Conservation (phyloP, 1,140 invertebrate species). For the Saccostrea cuccullata region DNA sequence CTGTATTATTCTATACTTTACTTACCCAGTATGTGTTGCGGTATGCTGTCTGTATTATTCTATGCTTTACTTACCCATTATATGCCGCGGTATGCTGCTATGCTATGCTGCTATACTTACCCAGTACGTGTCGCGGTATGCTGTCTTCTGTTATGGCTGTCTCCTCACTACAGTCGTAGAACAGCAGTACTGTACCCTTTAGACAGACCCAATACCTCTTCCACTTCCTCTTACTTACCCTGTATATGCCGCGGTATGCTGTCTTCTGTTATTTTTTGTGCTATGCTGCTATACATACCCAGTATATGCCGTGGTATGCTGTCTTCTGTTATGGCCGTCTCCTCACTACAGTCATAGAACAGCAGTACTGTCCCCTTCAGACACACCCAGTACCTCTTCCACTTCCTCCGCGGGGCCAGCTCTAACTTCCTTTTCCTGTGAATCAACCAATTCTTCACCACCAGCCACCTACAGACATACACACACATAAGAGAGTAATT, state of each 20-base stretch:
- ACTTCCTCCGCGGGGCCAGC: slow-evolving; percentile 94
- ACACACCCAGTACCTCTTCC: slow-evolving; percentile 99
- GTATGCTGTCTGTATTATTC: background rate
- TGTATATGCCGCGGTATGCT: background rate
- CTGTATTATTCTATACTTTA: background rate
- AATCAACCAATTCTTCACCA: slow-evolving; percentile 98
- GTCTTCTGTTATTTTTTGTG: slow-evolving; percentile 64
- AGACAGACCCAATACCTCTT: slow-evolving; percentile 99
- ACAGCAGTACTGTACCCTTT: slow-evolving; percentile 96
- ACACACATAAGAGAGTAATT: no score
- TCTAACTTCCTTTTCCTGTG: slow-evolving; percentile 96
- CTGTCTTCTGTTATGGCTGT: slow-evolving; percentile 82
- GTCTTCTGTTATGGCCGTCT: slow-evolving; percentile 84
- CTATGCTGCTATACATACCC: slow-evolving; percentile 57
- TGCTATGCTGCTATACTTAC: slow-evolving; percentile 63
- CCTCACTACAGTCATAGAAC: slow-evolving; percentile 97
- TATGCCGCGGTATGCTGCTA: slow-evolving; percentile 21
- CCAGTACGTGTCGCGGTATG: slow-evolving; percentile 46
- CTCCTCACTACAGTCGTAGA: slow-evolving; percentile 96
- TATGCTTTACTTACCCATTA: background rate
- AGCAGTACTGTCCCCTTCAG: slow-evolving; percentile 97
- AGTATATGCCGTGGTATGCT: slow-evolving; percentile 53
- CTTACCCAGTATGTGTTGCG: background rate
- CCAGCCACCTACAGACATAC: slow-evolving; percentile 88
- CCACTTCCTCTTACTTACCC: slow-evolving; percentile 87